Percentiles rank a stretch among this genome's conserved stretches.
Evolutionary conservation across 2,888 invertebrate genomes (phyloP).

Genomic region (Sphinx pinastri): DNA sequence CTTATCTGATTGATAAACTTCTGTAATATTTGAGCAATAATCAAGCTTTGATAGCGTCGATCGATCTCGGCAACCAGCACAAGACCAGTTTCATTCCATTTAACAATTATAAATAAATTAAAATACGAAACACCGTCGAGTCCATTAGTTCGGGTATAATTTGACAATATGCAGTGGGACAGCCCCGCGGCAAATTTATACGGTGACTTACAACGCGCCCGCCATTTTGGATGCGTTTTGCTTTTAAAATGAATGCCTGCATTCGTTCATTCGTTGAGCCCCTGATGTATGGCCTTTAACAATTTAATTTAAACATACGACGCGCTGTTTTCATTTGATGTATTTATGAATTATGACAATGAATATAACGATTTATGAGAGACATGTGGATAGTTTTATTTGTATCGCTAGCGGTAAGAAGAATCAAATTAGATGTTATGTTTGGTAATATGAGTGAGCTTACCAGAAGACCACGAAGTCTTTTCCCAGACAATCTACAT

Average conservation of each 20-base stretch:
- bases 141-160: constrained; percentile 47
- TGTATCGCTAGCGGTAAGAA: no score
- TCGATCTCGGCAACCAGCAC: no score
- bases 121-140: constrained; percentile 29
- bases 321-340: constrained; percentile 10
- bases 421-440: no score
- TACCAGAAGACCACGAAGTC: no score
- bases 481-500: no score
- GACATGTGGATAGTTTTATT: no score
- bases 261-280: constrained; percentile 19
- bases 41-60: no score
- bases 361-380: neutral
- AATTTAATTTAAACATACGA: constrained; percentile 24
- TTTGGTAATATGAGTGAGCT: no score
- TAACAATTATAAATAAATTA: neutral
- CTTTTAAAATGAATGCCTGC: constrained; percentile 39
- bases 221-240: constrained; percentile 43
- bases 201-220: constrained; percentile 39
- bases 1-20: no score
- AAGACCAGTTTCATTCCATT: neutral
- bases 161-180: constrained; percentile 43
- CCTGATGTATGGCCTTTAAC: constrained; percentile 12
- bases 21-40: no score
- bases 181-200: constrained; percentile 37
- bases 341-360: constrained; percentile 27